phyloP scores from a whole-genome alignment of 2,113 vertebrate species.

The Mormyrus lacerda region DNA sequence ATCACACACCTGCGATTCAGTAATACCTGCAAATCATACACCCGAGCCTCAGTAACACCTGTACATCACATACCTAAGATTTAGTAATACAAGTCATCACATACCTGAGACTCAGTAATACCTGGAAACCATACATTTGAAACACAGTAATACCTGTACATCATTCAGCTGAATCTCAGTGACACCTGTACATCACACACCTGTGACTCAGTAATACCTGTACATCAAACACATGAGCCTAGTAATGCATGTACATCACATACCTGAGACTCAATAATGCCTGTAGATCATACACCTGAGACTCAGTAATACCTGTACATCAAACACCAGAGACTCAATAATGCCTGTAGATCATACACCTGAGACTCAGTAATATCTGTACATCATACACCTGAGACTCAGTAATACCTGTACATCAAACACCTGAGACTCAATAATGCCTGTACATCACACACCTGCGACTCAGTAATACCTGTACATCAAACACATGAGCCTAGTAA shows the following conservation, averaged over 20 bases:
- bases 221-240: neutral
- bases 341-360: neutral
- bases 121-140: neutral
- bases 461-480: neutral
- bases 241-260: neutral
- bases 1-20: neutral
- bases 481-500: neutral
- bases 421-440: neutral
- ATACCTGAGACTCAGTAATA: neutral
- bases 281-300: neutral
- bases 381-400: neutral
- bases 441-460: neutral
- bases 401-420: neutral
- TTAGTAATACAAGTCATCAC: neutral
- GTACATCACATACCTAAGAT: neutral
- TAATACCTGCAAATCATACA: neutral
- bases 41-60: neutral
- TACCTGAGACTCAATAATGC: neutral
- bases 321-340: neutral
- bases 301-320: neutral
- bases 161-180: neutral
- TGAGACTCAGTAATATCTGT: neutral
- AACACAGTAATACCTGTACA: no score
- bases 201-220: neutral
- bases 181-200: neutral